Percentiles rank a stretch among this genome's conserved stretches.
These are phyloP conservation scores for Tillus elongatus DNA, from an alignment of 2,888 invertebrate species.

Conservation along the genomic window DNA sequence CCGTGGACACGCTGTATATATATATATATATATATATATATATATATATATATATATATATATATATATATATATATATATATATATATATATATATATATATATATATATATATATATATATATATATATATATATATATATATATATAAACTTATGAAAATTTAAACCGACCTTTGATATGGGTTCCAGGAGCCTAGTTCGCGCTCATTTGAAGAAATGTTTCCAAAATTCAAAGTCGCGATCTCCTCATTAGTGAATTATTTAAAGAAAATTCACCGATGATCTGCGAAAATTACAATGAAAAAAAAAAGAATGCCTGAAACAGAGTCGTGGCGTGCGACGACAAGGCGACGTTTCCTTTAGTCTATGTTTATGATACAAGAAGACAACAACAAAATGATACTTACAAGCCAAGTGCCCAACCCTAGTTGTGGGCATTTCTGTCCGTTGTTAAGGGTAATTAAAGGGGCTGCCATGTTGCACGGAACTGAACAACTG, in stretches of 20 bases:
- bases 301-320: no score
- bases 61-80: conserved; percentile 7
- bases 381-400: not conserved
- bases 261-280: no score
- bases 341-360: not conserved
- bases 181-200: no score
- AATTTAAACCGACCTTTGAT: no score
- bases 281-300: no score
- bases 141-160: no score
- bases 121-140: conserved; percentile 7
- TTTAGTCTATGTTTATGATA: no score
- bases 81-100: conserved; percentile 7
- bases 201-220: no score
- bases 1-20: not conserved
- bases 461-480: conserved; percentile 45
- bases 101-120: conserved; percentile 6
- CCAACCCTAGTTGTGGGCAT: conserved; percentile 65
- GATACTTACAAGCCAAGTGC: conserved; percentile 66
- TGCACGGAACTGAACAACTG: no score
- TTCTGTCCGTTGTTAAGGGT: conserved; percentile 54
- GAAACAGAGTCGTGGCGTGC: no score
- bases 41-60: conserved; percentile 7
- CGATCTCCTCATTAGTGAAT: no score
- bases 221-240: no score
- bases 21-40: conserved; percentile 5